phyloP scores from a whole-genome alignment of 2,888 invertebrate genomes.

The Amphimallon solstitiale region DNA sequence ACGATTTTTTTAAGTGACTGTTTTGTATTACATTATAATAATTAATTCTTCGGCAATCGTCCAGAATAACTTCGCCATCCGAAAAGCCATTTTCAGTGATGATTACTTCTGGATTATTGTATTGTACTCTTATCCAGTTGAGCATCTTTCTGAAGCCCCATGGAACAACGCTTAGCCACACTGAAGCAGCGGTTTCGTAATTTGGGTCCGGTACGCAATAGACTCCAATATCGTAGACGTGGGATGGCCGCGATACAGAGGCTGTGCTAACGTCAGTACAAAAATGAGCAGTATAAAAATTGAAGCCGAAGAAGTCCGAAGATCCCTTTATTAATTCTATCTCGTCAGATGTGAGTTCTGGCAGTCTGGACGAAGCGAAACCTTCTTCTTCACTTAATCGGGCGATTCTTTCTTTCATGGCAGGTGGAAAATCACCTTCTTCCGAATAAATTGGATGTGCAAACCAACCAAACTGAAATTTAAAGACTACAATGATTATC shows the following conservation, averaged over 20 bases:
- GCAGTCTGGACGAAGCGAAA: slow-evolving; percentile 70
- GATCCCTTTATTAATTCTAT: slow-evolving; percentile 69
- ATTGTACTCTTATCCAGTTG: slow-evolving; percentile 70
- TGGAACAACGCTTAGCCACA: slow-evolving; percentile 57
- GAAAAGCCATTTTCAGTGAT: slow-evolving; percentile 66
- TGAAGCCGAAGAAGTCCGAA: slow-evolving; percentile 80
- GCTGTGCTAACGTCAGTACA: neutral
- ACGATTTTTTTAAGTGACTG: no score
- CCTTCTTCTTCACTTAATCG: slow-evolving; percentile 69
- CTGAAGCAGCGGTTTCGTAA: neutral
- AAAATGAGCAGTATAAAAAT: slow-evolving; percentile 73
- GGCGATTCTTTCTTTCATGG: slow-evolving; percentile 71
- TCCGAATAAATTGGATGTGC: slow-evolving; percentile 72
- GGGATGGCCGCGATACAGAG: neutral
- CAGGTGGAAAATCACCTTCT: slow-evolving; percentile 74
- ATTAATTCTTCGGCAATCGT: slow-evolving; percentile 59
- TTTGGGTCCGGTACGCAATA: neutral
- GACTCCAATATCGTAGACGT: neutral
- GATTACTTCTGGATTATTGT: slow-evolving; percentile 67
- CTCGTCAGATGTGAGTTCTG: slow-evolving; percentile 70
- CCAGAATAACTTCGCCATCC: slow-evolving; percentile 53
- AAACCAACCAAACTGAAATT: slow-evolving; percentile 71
- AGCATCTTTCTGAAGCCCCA: slow-evolving; percentile 73
- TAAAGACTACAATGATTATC: no score
- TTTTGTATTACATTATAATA: slow-evolving; percentile 38